Conservation (phyloP, 2,888 invertebrate species). For the Pocota personata region DNA sequence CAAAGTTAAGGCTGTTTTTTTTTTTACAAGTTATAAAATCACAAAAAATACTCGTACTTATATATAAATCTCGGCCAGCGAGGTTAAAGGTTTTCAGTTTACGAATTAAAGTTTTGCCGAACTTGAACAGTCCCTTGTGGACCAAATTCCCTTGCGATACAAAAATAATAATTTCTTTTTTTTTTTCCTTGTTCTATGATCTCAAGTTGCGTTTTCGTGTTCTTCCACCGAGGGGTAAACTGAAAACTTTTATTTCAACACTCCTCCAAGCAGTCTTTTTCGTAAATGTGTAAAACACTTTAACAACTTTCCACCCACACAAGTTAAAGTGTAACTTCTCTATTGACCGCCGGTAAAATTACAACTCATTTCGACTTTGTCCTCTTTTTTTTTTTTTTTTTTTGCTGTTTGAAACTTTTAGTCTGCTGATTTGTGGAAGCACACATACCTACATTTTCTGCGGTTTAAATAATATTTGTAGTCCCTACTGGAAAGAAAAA, state of each 20-base stretch:
- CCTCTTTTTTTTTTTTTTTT: slow-evolving; percentile 5
- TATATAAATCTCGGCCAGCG: slow-evolving; percentile 22
- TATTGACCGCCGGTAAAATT: slow-evolving; percentile 38
- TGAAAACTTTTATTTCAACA: slow-evolving; percentile 44
- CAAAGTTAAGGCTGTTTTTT: neutral
- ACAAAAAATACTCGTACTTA: neutral
- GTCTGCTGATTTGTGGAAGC: neutral
- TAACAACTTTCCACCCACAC: slow-evolving; percentile 31
- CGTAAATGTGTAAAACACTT: slow-evolving; percentile 46
- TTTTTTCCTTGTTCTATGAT: slow-evolving; percentile 2
- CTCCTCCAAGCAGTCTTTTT: slow-evolving; percentile 44
- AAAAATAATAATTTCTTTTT: neutral
- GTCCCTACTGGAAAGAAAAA: neutral
- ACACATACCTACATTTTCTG: neutral
- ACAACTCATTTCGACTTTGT: slow-evolving; percentile 40
- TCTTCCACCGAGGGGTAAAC: slow-evolving; percentile 10
- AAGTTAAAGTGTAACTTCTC: slow-evolving; percentile 36
- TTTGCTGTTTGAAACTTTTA: neutral
- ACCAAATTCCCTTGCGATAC: neutral
- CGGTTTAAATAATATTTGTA: neutral
- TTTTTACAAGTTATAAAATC: neutral
- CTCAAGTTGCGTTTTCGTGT: slow-evolving; percentile 6
- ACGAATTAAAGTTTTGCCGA: slow-evolving; percentile 43
- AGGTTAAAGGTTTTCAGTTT: slow-evolving; percentile 29
- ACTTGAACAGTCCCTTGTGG: slow-evolving; percentile 16